Percentiles rank a stretch among this genome's conserved stretches.
Evolutionary conservation across 2,113 vertebrate species (phyloP).

Genomic region (Panthera leo): DNA sequence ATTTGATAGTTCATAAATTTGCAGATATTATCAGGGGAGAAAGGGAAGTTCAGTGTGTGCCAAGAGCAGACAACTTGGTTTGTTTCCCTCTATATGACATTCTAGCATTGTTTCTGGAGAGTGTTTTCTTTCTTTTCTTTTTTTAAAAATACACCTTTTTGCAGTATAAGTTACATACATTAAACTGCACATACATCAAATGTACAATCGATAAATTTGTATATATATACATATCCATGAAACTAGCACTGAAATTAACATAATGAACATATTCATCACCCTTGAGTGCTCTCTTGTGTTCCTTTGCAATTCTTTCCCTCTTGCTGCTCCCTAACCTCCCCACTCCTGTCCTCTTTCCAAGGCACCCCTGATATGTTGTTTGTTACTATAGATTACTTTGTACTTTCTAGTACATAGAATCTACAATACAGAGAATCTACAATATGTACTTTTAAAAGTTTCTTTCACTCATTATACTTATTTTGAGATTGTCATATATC

Average conservation of each 20-base stretch:
- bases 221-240: not conserved
- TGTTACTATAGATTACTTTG: not conserved
- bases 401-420: not conserved
- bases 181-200: not conserved
- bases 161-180: not conserved
- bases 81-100: not conserved
- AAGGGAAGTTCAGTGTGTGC: not conserved
- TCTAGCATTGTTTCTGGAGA: not conserved
- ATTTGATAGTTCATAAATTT: not conserved
- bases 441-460: not conserved
- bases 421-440: not conserved
- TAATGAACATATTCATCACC: not conserved
- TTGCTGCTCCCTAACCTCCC: accelerated
- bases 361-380: not conserved
- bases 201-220: not conserved
- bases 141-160: not conserved
- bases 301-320: not conserved
- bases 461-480: not conserved
- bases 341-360: not conserved
- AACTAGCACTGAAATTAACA: not conserved
- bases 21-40: not conserved
- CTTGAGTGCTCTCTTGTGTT: not conserved
- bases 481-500: not conserved
- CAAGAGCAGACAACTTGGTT: not conserved
- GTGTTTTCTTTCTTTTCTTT: not conserved